Base-by-base conservation (phyloP, 2,888 invertebrate genomes). In the Parnassius smintheus region DNA sequence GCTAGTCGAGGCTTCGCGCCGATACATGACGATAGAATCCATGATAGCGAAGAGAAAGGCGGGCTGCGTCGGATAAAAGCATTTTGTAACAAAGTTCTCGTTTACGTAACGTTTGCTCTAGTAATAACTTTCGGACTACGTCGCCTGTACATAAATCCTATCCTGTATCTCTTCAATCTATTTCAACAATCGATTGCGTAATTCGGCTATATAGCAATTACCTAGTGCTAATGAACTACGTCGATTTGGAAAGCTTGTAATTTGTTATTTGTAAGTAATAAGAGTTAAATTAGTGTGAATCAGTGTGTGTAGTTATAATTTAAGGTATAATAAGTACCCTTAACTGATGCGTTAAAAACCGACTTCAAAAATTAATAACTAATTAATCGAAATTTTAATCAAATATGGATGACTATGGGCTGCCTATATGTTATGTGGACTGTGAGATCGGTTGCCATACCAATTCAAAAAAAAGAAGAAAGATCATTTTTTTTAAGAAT, bases 1-100 rank as follows among this genome's bases (percentile, higher is more conserved):
- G 13, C 44, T 7, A n/a, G 13, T 49, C 13, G 51, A 18, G 42
- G 49, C 57, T 57, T 44, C 45, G 44, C 35, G 48, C 22, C 9
- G 49, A n/a, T 49, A 45, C 55, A 62, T 60, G 58, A 64, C 66
- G 61, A 62, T 64, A 64, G 65, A 65, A 66, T 61, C 61, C 64
- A 62, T 64, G 64, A 61, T 59, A 25, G 61, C 55, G 59, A 68
- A 77, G 81, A 81, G 82, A 82, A 82, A 82, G 82, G 82, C 73
- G 70, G 70, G 67, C 70, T 67, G 63, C 59, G 60, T 63, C 64
- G 68, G 69, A 73, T 72, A 72, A 70, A 62, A 73, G 62, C 68
- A 73, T 82, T 81, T 80, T 78, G 81, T 78, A 81, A 77, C 72
- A 68, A 72, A 75, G 74, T 72, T 72, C 69, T 67, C 59, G 52